These are phyloP conservation scores for Accipiter cooperii DNA, from an alignment of 2,113 vertebrate species.

Conservation along the genomic window DNA sequence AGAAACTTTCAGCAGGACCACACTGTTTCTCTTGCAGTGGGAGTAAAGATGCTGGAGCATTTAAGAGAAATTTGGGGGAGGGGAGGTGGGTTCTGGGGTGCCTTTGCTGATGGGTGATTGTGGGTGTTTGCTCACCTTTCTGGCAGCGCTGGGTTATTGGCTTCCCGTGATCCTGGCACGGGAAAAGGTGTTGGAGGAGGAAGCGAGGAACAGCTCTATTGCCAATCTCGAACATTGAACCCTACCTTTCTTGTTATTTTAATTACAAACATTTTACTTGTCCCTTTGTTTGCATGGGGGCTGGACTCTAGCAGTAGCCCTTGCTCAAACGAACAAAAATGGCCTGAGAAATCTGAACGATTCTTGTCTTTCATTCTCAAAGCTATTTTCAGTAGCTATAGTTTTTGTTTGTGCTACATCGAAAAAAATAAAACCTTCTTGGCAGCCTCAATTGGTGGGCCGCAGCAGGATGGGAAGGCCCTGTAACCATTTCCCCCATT, in stretches of 20 bases:
- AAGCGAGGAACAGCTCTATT: not conserved
- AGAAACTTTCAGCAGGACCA: not conserved
- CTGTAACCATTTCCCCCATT: not conserved
- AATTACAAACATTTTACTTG: not conserved
- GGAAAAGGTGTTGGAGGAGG: not conserved
- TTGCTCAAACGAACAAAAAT: not conserved
- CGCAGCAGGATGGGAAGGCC: not conserved
- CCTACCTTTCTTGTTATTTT: not conserved
- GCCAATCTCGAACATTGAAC: not conserved
- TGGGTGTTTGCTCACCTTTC: not conserved
- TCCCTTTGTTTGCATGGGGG: not conserved
- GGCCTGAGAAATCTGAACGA: not conserved
- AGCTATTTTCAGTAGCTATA: not conserved
- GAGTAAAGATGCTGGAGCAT: not conserved
- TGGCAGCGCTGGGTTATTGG: not conserved
- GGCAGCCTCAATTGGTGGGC: not conserved
- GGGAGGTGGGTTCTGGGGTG: not conserved
- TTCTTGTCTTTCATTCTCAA: not conserved
- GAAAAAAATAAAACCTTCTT: not conserved
- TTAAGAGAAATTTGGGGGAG: not conserved
- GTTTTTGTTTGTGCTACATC: not conserved
- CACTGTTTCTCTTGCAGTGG: accelerated
- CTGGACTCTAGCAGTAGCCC: not conserved
- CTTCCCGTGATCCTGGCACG: not conserved
- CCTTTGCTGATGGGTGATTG: not conserved